phyloP scores from a whole-genome alignment of 1,140 invertebrate species.

The Pollicipes pollicipes region DNA sequence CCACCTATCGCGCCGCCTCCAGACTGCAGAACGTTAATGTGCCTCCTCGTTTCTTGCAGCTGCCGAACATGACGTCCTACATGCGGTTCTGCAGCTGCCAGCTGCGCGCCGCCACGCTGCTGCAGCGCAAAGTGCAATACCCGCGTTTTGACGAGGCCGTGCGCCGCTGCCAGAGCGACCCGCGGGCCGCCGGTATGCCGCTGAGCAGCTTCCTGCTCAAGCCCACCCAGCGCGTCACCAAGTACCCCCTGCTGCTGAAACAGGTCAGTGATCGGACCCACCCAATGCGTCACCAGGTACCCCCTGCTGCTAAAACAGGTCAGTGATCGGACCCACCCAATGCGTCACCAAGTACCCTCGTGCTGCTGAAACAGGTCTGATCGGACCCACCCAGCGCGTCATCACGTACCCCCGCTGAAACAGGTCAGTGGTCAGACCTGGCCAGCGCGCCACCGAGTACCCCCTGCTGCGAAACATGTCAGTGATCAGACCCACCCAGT shows the following conservation, averaged over 20 bases:
- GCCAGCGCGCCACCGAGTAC: too few relatives aligned
- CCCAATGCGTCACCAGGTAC: conserved; percentile 75
- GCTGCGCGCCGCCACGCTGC: conserved; percentile 47
- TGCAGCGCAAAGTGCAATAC: conserved; percentile 48
- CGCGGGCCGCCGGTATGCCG: conserved; percentile 49
- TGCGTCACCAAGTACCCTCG: conserved; percentile 68
- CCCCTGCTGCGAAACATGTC: too few relatives aligned
- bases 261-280: conserved; percentile 67
- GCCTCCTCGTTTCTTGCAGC: conserved; percentile 31
- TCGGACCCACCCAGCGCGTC: conserved; percentile 79
- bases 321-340: conserved; percentile 72
- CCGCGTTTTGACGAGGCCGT: conserved; percentile 24
- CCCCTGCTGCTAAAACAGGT: conserved; percentile 62
- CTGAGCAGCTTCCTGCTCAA: conserved; percentile 64
- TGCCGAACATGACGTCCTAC: conserved; percentile 55
- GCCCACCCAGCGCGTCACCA: conserved; percentile 74
- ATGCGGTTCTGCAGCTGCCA: conserved; percentile 66
- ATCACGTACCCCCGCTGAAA: too few relatives aligned
- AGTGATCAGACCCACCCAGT: too few relatives aligned
- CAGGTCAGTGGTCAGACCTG: too few relatives aligned
- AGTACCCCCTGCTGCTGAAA: conserved; percentile 63
- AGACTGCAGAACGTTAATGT: conserved; percentile 6
- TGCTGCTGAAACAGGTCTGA: conserved; percentile 62
- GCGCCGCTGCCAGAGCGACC: conserved; percentile 41
- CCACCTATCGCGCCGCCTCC: too few relatives aligned